Base-by-base conservation (phyloP, 2,888 invertebrate genomes). In the Actias luna region DNA sequence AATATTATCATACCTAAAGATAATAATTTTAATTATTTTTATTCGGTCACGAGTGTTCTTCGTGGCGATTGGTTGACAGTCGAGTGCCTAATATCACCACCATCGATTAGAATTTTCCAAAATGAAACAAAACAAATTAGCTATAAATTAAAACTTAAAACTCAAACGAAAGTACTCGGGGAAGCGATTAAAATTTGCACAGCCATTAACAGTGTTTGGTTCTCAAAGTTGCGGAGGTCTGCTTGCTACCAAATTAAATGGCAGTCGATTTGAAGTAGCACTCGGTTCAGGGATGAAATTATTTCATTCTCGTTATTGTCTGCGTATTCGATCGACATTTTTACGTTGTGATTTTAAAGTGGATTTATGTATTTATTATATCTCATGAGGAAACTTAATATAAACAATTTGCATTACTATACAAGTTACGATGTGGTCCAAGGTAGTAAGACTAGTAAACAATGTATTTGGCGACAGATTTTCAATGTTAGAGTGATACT, bases 221-320 rank as follows among this genome's bases (percentile, higher is more conserved):
- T 71, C 75, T 74, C 70, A 67, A 71, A 72, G 71, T 69, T 67
- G 58, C 61, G 64, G 50, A 42, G 58, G 39, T 42, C 55, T 36
- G 55, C 61, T 42, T 29, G 65, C 63, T 65, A 67, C 69, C 74
- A 73, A 87, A 85, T 86, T 83, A 86, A 87, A 87, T 83, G 85
- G 82, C 88, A 84, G 86, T 88, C 85, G 86, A 88, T 87, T 83
- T 82, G 68, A 68, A 85, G 79, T 71, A 76, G 70, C 73, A 67
- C 70, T 67, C 67, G 73, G 73, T 78, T 84, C 79, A 81, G 77
- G 77, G 79, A 77, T 75, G 60, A 62, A 50, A 60, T 25, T 46
- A 60, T n/a, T 12, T 5, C 18, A 64, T 31, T 46, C 50, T 50
- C 14, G 29, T 27, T 39, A 33, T 16, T 29, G 64, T 39, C 33